Conservation (phyloP, 2,797 vertebrate species). For the Eurystomus glaucurus region DNA sequence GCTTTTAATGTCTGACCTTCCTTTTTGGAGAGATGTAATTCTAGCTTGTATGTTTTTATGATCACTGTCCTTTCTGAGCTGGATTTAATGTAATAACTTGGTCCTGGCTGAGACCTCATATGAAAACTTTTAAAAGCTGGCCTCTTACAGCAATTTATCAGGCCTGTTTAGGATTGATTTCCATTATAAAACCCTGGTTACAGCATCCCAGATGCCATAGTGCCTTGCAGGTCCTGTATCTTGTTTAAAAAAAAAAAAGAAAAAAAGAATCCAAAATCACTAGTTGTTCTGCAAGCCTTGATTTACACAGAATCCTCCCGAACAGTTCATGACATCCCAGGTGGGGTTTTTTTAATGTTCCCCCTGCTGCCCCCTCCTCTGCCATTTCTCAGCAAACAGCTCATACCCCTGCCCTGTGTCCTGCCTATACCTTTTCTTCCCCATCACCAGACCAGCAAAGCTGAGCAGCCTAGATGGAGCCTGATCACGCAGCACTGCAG, state of each 20-base stretch:
- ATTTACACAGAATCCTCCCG: neutral
- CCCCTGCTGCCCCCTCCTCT: neutral
- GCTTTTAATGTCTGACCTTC: neutral
- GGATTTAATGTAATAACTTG: conserved; percentile 41
- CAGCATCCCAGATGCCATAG: neutral
- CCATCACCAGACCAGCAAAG: neutral
- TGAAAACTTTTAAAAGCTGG: conserved; percentile 41
- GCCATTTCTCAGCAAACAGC: neutral
- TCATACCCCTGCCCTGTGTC: neutral
- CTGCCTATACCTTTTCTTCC: neutral
- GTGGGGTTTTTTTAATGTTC: neutral
- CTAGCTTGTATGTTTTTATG: neutral
- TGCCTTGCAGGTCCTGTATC: neutral
- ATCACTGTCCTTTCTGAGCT: neutral
- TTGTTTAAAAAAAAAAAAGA: neutral
- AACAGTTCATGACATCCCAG: neutral
- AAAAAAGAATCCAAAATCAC: neutral
- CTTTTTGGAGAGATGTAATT: neutral
- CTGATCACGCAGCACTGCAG: neutral
- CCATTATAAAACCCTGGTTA: conserved; percentile 30
- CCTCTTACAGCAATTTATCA: conserved; percentile 18
- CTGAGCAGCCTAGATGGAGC: fast-evolving
- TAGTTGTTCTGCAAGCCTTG: neutral
- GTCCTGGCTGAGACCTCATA: neutral
- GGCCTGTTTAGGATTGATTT: conserved; percentile 55